Evolutionary conservation across 2,113 vertebrate genomes (phyloP), one percentile per base, ranked within the genome.

Genomic region (Nyctereutes procyonoides): DNA sequence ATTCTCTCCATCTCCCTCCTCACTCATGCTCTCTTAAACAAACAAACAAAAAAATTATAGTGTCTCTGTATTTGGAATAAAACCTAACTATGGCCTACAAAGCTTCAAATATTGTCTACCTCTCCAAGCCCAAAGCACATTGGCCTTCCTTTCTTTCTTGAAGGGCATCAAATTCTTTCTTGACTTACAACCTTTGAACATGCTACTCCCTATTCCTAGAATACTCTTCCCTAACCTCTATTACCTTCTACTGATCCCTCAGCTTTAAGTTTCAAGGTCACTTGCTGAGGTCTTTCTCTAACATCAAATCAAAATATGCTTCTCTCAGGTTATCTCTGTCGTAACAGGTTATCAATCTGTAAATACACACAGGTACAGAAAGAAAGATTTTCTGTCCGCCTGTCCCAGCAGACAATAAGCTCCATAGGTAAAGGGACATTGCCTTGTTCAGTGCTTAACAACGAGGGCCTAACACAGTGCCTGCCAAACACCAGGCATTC

Each of bases 221-320:
- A 69, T 51, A 32, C n/a, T 93, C 38, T 82, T 93, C 24, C 24
- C 56, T 82, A 38, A 30, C 62, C 32, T 96, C 86, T 88, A 35
- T 82, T 73, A 93, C 67, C 53, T 67, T 24, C 43, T 96, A 76
- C 38, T 67, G 43, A 81, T 55, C 8, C 55, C 69, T 74, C 24
- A 91, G 83, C 24, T 94, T 73, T 97, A 96, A 58, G 71, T 55
- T 94, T 96, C 84, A 94, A 90, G 48, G 63, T 87, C 58, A 84
- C n/a, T 60, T 90, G 26, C 65, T 69, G 30, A 95, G 9, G 53
- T 16, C 55, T 63, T 87, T 89, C 60, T 62, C 79, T 88, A 81
- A 96, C 32, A 73, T 38, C 12, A 28, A 95, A 90, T 55, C 28
- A 48, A 97, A 96, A 79, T 62, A 22, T 12, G 4, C 73, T 60